These are phyloP conservation scores for Hirtodrosophila cameraria DNA, from an alignment of 2,888 invertebrate species.

Conservation along the genomic window DNA sequence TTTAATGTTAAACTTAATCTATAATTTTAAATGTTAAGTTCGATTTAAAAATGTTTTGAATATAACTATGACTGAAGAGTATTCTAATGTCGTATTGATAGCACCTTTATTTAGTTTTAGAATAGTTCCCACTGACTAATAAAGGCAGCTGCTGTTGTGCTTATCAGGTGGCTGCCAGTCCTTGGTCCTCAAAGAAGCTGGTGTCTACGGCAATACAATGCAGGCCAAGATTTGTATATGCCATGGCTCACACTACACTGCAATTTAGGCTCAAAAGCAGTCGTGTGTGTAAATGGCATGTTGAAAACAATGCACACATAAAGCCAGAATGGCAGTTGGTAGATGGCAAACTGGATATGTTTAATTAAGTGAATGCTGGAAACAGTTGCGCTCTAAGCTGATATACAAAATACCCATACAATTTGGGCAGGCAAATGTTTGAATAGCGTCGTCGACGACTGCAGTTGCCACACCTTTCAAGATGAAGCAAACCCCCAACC, in stretches of 20 bases:
- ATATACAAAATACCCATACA: slow-evolving; percentile 17
- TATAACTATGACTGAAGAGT: neutral
- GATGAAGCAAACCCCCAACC: neutral
- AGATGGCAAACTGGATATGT: slow-evolving; percentile 20
- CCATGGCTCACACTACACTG: neutral
- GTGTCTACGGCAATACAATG: neutral
- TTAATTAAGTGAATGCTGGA: slow-evolving; percentile 29
- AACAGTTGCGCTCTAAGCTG: slow-evolving; percentile 9
- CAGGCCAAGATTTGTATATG: neutral
- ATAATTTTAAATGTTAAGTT: no score
- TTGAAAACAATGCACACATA: slow-evolving; percentile 16
- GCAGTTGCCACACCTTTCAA: slow-evolving; percentile 17
- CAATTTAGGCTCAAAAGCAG: neutral
- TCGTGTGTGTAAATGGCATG: slow-evolving; percentile 10
- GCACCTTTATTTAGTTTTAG: neutral
- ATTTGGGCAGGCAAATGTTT: neutral
- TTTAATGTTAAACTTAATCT: no score
- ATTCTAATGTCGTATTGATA: neutral
- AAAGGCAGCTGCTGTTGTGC: neutral
- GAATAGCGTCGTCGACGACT: neutral
- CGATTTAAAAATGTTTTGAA: no score
- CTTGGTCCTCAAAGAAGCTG: neutral
- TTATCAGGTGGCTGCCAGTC: slow-evolving; percentile 33
- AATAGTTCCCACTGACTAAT: neutral
- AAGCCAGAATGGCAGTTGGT: neutral